A percentile compares a stretch with the other conserved stretches of the same genome.
phyloP scores from a whole-genome alignment of 2,113 vertebrate genomes.

The Leucosticte australis region DNA sequence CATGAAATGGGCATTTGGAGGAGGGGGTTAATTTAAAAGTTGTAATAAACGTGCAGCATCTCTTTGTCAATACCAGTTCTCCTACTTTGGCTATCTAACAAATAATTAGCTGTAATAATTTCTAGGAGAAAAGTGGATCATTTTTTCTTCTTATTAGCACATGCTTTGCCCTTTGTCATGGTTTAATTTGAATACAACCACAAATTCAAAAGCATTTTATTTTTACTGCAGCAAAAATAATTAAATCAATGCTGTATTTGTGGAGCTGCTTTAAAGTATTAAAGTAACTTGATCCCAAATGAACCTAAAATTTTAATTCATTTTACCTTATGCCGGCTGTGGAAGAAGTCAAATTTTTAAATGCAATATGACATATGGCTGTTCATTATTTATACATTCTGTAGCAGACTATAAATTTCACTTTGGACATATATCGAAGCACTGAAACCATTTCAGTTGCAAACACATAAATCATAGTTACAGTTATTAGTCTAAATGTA shows the following conservation, averaged over 20 bases:
- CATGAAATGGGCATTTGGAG: neutral
- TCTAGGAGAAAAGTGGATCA: neutral
- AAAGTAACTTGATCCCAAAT: constrained; percentile 71
- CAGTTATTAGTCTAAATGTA: constrained; percentile 82
- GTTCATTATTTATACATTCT: constrained; percentile 86
- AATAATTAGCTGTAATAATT: neutral
- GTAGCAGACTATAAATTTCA: constrained; percentile 83
- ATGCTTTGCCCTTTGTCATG: neutral
- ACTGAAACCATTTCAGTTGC: constrained; percentile 76
- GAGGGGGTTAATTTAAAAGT: neutral
- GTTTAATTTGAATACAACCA: constrained; percentile 16
- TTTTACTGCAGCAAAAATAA: constrained; percentile 46
- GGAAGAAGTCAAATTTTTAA: constrained; percentile 78
- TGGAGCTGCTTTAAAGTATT: constrained; percentile 61
- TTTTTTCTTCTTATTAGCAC: neutral
- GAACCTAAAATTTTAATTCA: constrained; percentile 79
- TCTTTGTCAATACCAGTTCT: neutral
- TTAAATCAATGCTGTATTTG: constrained; percentile 66
- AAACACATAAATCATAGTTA: constrained; percentile 83
- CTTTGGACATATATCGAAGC: constrained; percentile 79
- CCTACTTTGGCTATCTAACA: neutral
- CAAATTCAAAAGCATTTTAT: constrained; percentile 39
- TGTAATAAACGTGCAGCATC: neutral
- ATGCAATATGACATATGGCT: constrained; percentile 80
- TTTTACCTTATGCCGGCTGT: constrained; percentile 70